A percentile compares a stretch with the other conserved stretches of the same genome.
These are phyloP conservation scores for Glyptemys insculpta DNA, from an alignment of 2,797 vertebrate species.

Conservation along the genomic window DNA sequence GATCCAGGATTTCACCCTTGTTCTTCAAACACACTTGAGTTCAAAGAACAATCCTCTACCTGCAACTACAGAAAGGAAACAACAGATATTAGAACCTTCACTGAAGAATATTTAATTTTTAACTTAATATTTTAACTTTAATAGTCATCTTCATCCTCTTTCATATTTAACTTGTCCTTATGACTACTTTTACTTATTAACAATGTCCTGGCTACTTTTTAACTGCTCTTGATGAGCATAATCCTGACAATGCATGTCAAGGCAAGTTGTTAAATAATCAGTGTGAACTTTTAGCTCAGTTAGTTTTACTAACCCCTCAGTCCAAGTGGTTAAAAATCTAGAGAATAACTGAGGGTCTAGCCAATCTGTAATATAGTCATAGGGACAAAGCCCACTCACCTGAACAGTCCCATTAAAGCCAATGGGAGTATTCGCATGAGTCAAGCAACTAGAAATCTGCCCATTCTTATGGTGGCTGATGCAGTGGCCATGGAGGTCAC, in stretches of 20 bases:
- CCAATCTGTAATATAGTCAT: neutral
- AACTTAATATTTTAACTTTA: conserved; percentile 13
- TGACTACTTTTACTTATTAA: conserved; percentile 33
- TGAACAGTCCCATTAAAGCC: neutral
- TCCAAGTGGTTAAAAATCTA: conserved; percentile 26
- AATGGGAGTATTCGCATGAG: neutral
- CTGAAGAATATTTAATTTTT: conserved; percentile 43
- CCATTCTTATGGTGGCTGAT: neutral
- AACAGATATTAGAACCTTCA: neutral
- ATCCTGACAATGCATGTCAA: neutral
- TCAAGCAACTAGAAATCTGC: neutral
- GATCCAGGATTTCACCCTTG: neutral
- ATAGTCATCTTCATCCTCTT: neutral
- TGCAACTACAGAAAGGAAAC: neutral
- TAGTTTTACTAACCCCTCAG: neutral
- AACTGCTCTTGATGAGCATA: conserved; percentile 55
- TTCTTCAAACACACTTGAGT: neutral
- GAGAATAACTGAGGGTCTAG: conserved; percentile 36
- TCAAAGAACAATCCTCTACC: neutral
- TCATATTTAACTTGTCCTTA: conserved; percentile 58
- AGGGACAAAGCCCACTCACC: neutral
- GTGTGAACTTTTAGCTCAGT: neutral
- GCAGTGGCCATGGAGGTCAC: neutral
- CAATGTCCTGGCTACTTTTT: conserved; percentile 58
- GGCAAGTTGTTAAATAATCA: neutral